Evolutionary conservation across 2,888 invertebrate species (phyloP).

Genomic region (Podotricha telesiphe): DNA sequence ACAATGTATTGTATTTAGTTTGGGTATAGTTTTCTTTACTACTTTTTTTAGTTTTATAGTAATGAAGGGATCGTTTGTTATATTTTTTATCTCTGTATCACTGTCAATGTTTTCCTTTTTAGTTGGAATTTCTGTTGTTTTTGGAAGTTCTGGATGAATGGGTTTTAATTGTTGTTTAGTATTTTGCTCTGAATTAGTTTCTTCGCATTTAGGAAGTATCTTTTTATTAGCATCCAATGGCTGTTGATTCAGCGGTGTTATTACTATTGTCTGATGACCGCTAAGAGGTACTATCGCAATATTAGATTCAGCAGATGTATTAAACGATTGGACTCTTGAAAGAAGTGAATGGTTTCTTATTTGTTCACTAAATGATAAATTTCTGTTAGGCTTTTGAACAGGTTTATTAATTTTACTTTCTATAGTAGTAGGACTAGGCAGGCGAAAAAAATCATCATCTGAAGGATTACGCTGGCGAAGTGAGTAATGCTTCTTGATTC

Average conservation of each 20-base stretch:
- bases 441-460: conserved; percentile 64
- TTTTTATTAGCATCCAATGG: conserved; percentile 24
- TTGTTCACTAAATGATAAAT: conserved; percentile 55
- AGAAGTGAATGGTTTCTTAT: conserved; percentile 64
- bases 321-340: conserved; percentile 76
- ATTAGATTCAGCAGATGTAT: conserved; percentile 76
- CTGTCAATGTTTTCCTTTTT: conserved; percentile 16
- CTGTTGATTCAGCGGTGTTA: conserved; percentile 62
- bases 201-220: conserved; percentile 8
- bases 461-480: conserved; percentile 76
- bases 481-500: conserved; percentile 78
- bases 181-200: conserved; percentile 17
- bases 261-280: conserved; percentile 81
- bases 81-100: conserved; percentile 46
- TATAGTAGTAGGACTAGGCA: conserved; percentile 71
- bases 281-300: conserved; percentile 77
- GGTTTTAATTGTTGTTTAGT: conserved; percentile 22
- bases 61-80: conserved; percentile 74
- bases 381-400: conserved; percentile 35
- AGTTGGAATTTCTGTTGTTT: conserved; percentile 9
- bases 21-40: conserved; percentile 74
- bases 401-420: conserved; percentile 54
- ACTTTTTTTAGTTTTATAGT: conserved; percentile 78
- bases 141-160: conserved; percentile 1
- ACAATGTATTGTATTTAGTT: conserved; percentile 63